phyloP scores from a whole-genome alignment of 2,888 invertebrate genomes.

The Notodonta ziczac region DNA sequence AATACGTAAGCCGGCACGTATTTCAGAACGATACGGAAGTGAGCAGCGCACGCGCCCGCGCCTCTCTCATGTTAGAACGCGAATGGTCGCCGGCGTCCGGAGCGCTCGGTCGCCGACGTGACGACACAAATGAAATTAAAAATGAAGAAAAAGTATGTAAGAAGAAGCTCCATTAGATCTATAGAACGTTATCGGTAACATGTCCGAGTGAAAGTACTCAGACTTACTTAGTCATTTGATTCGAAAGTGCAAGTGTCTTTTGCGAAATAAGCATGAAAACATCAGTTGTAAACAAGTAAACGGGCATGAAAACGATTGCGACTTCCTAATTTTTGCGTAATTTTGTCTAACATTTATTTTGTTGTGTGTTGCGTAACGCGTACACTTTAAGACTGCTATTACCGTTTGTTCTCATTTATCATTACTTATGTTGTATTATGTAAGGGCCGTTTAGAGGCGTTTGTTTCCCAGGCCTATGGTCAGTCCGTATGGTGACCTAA shows the following conservation, averaged over 20 bases:
- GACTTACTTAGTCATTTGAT: conserved; percentile 58
- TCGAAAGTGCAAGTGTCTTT: conserved; percentile 75
- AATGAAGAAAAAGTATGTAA: conserved; percentile 41
- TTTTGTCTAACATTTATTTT: background rate
- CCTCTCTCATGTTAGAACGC: conserved; percentile 68
- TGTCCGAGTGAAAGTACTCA: conserved; percentile 65
- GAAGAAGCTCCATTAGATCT: conserved; percentile 65
- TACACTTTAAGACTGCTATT: background rate
- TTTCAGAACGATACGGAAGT: conserved; percentile 27
- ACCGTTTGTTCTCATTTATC: conserved; percentile 4
- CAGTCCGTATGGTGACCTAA: background rate
- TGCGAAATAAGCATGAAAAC: conserved; percentile 32
- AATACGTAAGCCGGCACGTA: conserved; percentile 20
- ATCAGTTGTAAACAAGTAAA: background rate
- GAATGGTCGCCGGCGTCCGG: conserved; percentile 62
- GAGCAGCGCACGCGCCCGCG: conserved; percentile 58
- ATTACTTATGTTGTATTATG: conserved; percentile 5
- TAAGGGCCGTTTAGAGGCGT: background rate
- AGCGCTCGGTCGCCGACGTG: conserved; percentile 61
- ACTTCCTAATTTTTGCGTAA: conserved; percentile 30
- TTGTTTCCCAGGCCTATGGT: background rate
- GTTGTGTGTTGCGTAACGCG: background rate
- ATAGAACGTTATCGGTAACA: conserved; percentile 60
- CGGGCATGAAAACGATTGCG: background rate
- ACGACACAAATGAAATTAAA: conserved; percentile 77